Base-by-base conservation (phyloP, 2,888 invertebrate genomes). In the Drosophila melanocephala region DNA sequence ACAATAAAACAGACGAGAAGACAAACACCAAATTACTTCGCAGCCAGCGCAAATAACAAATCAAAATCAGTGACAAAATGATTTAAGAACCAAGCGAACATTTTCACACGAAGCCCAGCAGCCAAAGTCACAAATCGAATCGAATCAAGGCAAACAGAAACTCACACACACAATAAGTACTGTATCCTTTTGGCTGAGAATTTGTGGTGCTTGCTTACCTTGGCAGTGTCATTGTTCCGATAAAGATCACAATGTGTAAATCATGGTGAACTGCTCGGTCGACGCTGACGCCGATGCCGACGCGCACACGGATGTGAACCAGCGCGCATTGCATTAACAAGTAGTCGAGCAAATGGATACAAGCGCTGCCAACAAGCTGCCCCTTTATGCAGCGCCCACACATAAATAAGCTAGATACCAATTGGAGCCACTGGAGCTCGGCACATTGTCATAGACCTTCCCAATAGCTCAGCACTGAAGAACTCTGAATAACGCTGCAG, bases 41-140 rank as follows among this genome's bases (percentile, higher is more conserved):
- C 67, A 77, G 74, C 72, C 65, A 70, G 76, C 77, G 72, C 77
- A 79, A 87, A 83, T 79, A 87, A 87, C 83, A 87, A 87, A 89
- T 89, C 84, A 84, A 87, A 89, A 84, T 77, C 81, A 81, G 88
- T 83, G 87, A 89, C 89, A 89, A 90, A 90, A 88, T 90, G 89
- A 90, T 90, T 90, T 88, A 88, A 75, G 89, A 87, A 80, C 86
- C 83, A 67, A 61, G 76, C 68, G 65, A 89, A 87, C 84, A 83
- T 86, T 78, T 88, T 88, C 88, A 88, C 88, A 88, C 88, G 88
- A 81, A 83, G 76, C 68, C 68, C 73, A 84, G 73, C 80, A 77
- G 67, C 68, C 69, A 65, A 69, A 73, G 47, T 47, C 72, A 63
- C 63, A 66, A 75, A 61, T 66, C 72, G 77, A 72, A 79, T 83